Evolutionary conservation across 2,888 invertebrate genomes (phyloP).

Genomic region (Rotaria macrura): DNA sequence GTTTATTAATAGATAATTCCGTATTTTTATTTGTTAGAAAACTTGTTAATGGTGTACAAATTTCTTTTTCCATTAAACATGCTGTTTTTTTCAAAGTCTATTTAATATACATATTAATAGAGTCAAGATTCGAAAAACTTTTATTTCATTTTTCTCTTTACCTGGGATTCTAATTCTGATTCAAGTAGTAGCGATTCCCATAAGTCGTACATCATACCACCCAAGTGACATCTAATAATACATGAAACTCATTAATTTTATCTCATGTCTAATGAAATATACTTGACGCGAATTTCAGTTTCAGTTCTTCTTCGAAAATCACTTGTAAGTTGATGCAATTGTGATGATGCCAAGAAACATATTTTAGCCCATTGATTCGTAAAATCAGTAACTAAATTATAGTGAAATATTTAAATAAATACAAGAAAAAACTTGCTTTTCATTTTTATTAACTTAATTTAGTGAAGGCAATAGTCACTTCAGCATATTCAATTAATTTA

Average conservation of each 20-base stretch:
- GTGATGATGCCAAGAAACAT: background rate
- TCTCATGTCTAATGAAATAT: background rate
- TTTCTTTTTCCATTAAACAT: constrained; percentile 4
- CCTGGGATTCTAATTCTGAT: background rate
- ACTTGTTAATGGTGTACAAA: background rate
- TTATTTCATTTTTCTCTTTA: background rate
- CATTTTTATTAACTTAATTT: background rate
- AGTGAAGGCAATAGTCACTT: background rate
- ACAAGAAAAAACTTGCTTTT: background rate
- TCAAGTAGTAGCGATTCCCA: constrained; percentile 12
- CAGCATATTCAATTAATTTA: constrained; percentile 1
- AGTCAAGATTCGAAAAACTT: too few relatives aligned
- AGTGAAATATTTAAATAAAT: background rate
- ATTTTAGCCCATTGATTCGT: constrained; percentile 9
- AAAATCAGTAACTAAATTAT: constrained; percentile 14
- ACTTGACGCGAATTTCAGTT: background rate
- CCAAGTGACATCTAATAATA: background rate
- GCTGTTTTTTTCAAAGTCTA: background rate
- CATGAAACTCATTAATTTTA: background rate
- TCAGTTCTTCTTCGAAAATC: constrained; percentile 9
- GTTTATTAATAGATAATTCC: background rate
- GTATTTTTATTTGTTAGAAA: background rate
- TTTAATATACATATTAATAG: background rate
- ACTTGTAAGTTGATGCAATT: background rate
- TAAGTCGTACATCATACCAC: constrained; percentile 14